A percentile compares a stretch with the other conserved stretches of the same genome.
phyloP scores from a whole-genome alignment of 2,113 vertebrate genomes.

The Craseonycteris thonglongyai region DNA sequence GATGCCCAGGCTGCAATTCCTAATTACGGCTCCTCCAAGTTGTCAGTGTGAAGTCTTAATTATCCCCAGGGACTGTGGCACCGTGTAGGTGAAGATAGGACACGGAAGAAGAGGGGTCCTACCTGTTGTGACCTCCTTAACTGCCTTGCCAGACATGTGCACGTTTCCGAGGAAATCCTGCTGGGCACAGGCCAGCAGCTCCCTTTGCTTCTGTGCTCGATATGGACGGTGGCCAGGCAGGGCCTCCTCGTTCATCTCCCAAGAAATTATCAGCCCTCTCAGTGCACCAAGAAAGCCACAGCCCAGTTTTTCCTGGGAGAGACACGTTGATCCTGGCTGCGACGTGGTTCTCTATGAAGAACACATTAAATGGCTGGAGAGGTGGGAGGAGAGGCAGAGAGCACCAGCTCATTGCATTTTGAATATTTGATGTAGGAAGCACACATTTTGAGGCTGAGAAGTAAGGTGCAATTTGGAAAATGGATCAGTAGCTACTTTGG shows the following conservation, averaged over 20 bases:
- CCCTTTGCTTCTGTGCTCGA: not conserved
- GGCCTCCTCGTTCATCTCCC: not conserved
- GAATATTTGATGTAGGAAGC: not conserved
- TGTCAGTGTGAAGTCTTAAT: slow-evolving; percentile 14
- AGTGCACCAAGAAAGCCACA: not conserved
- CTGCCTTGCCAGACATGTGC: not conserved
- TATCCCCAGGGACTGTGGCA: not conserved
- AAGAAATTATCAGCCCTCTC: not conserved
- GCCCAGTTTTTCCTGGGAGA: not conserved
- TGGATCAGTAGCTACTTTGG: not conserved
- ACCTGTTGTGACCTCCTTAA: not conserved
- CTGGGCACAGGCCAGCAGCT: not conserved
- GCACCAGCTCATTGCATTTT: not conserved
- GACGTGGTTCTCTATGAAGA: not conserved
- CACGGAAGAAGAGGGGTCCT: not conserved
- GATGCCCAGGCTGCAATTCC: not conserved
- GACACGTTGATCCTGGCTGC: not conserved
- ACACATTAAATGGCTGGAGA: not conserved
- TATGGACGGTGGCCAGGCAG: not conserved
- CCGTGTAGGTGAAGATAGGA: not conserved
- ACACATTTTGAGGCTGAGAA: not conserved
- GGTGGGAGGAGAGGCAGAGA: not conserved
- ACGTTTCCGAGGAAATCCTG: not conserved
- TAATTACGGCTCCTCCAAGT: not conserved
- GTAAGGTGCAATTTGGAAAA: not conserved